phyloP scores from a whole-genome alignment of 2,888 invertebrate genomes.

The Dastarcus helophoroides region DNA sequence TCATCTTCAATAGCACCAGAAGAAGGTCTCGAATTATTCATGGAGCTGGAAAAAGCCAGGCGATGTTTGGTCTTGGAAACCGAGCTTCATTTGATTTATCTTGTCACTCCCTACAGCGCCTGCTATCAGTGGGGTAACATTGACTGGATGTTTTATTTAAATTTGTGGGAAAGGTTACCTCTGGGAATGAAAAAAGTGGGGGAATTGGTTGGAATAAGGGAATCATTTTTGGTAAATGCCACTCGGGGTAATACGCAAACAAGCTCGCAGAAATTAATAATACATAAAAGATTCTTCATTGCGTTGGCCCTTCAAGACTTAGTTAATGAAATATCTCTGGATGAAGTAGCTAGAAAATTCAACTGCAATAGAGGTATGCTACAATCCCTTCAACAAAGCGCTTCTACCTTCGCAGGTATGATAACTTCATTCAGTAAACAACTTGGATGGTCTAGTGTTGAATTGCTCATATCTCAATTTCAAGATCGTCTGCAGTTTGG shows the following conservation, averaged over 20 bases:
- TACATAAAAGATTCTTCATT: slow-evolving; percentile 74
- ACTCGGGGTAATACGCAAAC: slow-evolving; percentile 54
- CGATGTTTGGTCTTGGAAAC: slow-evolving; percentile 86
- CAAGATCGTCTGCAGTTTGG: slow-evolving; percentile 92
- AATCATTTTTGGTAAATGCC: slow-evolving; percentile 71
- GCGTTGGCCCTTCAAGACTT: slow-evolving; percentile 87
- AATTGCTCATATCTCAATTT: slow-evolving; percentile 82
- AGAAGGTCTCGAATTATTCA: slow-evolving; percentile 80
- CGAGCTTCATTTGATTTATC: slow-evolving; percentile 88
- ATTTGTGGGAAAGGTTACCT: slow-evolving; percentile 71
- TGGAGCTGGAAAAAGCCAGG: slow-evolving; percentile 81
- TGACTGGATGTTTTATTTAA: slow-evolving; percentile 71
- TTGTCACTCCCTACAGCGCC: slow-evolving; percentile 88
- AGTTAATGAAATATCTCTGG: slow-evolving; percentile 78
- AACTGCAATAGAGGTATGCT: slow-evolving; percentile 80
- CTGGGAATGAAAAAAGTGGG: slow-evolving; percentile 77
- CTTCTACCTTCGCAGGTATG: slow-evolving; percentile 95
- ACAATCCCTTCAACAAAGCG: slow-evolving; percentile 88
- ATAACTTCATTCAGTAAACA: slow-evolving; percentile 91
- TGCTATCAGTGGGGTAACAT: slow-evolving; percentile 67
- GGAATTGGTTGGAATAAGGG: slow-evolving; percentile 77
- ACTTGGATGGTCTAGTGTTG: slow-evolving; percentile 85
- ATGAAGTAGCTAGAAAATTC: slow-evolving; percentile 71
- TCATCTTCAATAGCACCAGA: slow-evolving; percentile 90
- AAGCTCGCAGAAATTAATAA: slow-evolving; percentile 44